These are phyloP conservation scores for Ivindomyrus marchei DNA, from an alignment of 2,113 vertebrate genomes.

Conservation along the genomic window DNA sequence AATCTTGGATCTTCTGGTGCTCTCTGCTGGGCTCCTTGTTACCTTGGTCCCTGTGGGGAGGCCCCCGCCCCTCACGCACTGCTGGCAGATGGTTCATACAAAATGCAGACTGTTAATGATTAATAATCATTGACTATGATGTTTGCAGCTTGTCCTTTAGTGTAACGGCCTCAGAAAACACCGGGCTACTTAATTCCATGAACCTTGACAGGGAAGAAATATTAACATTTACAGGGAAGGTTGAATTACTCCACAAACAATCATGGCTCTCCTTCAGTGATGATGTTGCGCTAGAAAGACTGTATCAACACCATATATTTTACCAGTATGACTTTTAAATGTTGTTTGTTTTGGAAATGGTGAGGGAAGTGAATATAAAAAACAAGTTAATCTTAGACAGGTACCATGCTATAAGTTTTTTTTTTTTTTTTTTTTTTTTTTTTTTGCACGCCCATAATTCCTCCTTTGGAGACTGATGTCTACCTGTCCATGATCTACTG, in stretches of 20 bases:
- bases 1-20: background rate
- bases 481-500: conserved; percentile 50
- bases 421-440: background rate
- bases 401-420: conserved; percentile 30
- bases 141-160: background rate
- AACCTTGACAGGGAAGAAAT: background rate
- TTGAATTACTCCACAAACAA: conserved; percentile 32
- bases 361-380: conserved; percentile 60
- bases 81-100: background rate
- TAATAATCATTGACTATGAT: background rate
- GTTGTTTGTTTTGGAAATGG: conserved; percentile 63
- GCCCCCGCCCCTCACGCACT: background rate
- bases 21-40: background rate
- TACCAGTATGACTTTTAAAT: conserved; percentile 53
- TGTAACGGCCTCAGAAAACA: background rate
- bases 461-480: conserved; percentile 55
- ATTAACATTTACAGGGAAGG: conserved; percentile 1
- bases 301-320: conserved; percentile 55
- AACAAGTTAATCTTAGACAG: conserved; percentile 63
- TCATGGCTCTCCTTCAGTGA: conserved; percentile 18
- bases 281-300: conserved; percentile 21
- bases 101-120: background rate
- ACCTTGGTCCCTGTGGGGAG: background rate
- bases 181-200: background rate
- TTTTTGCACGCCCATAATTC: conserved; percentile 24